phyloP scores from a whole-genome alignment of 2,797 vertebrate species.

The Morelia viridis region DNA sequence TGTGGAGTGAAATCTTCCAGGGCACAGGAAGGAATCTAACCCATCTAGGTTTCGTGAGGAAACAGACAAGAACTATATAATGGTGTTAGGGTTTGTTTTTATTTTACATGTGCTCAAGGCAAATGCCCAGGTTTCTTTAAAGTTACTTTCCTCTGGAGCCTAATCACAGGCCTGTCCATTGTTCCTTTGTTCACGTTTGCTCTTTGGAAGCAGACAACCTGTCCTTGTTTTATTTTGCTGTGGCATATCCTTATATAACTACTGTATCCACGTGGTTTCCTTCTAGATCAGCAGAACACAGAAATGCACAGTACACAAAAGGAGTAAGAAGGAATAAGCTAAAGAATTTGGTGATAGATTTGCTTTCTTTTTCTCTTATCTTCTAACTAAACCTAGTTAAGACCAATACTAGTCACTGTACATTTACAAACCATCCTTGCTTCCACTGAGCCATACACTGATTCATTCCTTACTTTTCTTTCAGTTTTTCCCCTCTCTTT shows the following conservation, averaged over 20 bases:
- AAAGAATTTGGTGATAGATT: neutral
- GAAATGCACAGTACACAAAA: neutral
- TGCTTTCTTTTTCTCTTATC: too few relatives aligned
- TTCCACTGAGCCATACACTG: neutral
- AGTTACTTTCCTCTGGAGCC: neutral
- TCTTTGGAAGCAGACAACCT: neutral
- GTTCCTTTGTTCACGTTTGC: too few relatives aligned
- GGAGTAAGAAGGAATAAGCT: neutral
- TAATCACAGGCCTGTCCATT: too few relatives aligned
- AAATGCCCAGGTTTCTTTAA: neutral
- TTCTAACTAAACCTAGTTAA: neutral
- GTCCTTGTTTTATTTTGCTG: neutral
- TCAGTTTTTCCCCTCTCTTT: neutral
- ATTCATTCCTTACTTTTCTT: neutral
- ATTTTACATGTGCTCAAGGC: neutral
- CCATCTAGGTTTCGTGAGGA: neutral
- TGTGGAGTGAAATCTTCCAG: neutral
- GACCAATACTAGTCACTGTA: neutral
- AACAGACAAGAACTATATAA: neutral
- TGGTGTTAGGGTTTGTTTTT: neutral
- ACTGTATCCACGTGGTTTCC: neutral
- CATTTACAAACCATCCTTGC: neutral
- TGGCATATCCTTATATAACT: neutral
- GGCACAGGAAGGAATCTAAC: neutral
- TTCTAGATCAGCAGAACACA: neutral